Base-by-base conservation (phyloP, 1,140 invertebrate species). In the Apocrypta bakeri region DNA sequence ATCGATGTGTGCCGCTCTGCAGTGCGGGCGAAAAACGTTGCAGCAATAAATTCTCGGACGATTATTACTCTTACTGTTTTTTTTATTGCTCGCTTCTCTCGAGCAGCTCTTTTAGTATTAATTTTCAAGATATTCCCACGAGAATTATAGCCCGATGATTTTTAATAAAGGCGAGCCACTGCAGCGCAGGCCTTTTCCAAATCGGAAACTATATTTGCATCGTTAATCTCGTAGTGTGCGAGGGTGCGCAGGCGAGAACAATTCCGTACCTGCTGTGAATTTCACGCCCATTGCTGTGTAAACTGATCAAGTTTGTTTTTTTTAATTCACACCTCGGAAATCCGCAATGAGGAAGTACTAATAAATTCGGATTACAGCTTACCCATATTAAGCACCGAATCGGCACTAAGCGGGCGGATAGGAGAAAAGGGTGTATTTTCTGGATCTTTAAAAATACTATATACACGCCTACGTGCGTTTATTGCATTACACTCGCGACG, bases 281-380 rank as follows among this genome's bases (percentile, higher is more conserved):
- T 64, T 56, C 56, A 71, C 33, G 33, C 33, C 33, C 9, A 9
- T 69, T 72, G 42, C 48, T 25, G 31, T 42, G 21, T 12, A 31
- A 24, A 24, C 42, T 37, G 48, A 64, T 71, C 42, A 80, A 56
- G 66, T 80, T 80, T 71, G 9, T 71, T 79, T 21, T 61, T 66
- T 66, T 17, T 66, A 1, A 9, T 9, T 12, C 48, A 21, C 40
- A 33, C 24, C 29, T 31, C 29, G 48, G 17, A 80, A 80, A 63
- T 73, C 61, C 33, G 25, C 29, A 40, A 25, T 63, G 48, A 64
- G 56, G n/a, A 71, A 80, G 25, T 12, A 68, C 76, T 72, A 72
- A 80, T 80, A 80, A 73, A 80, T 80, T 42, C 31, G 69, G 79
- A 72, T 80, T 80, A 80, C 56, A 12, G 33, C 69, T 73, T 72